These are phyloP conservation scores for Corythornis madagascariensis DNA, from an alignment of 2,113 vertebrate genomes.

Conservation along the genomic window DNA sequence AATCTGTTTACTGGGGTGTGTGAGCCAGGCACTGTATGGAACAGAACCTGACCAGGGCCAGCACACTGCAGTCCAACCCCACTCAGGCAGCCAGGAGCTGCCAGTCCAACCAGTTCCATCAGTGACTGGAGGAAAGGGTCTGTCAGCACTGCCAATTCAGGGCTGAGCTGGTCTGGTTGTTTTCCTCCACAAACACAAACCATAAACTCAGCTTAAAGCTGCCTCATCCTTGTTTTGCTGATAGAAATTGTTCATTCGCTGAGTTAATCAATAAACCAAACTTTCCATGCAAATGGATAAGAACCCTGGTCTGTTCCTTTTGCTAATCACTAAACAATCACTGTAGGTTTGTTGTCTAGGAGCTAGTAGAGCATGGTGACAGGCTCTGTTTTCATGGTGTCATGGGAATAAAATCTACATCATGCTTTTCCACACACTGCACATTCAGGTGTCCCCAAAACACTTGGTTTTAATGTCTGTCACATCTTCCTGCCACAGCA, in stretches of 20 bases:
- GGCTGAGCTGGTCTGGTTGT: not conserved
- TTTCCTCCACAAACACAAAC: not conserved
- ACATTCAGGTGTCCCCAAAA: not conserved
- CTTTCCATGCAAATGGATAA: not conserved
- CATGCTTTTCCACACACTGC: not conserved
- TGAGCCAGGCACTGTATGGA: not conserved
- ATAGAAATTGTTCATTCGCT: not conserved
- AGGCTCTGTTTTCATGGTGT: not conserved
- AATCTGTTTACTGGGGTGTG: not conserved
- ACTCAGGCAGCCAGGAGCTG: not conserved
- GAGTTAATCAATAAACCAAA: not conserved
- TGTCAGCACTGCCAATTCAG: not conserved
- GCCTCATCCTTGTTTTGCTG: not conserved
- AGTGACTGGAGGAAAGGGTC: not conserved
- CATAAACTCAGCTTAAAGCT: not conserved
- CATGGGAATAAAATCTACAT: rapidly evolving
- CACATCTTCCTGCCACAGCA: not conserved
- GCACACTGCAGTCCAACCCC: not conserved
- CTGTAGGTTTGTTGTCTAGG: not conserved
- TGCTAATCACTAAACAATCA: not conserved
- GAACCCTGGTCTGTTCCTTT: not conserved
- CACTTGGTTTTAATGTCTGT: not conserved
- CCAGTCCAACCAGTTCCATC: rapidly evolving
- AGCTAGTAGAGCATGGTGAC: not conserved
- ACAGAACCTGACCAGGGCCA: not conserved